These are phyloP conservation scores for Romanogobio albipinnatus DNA, from an alignment of 2,113 vertebrate genomes.

Conservation along the genomic window DNA sequence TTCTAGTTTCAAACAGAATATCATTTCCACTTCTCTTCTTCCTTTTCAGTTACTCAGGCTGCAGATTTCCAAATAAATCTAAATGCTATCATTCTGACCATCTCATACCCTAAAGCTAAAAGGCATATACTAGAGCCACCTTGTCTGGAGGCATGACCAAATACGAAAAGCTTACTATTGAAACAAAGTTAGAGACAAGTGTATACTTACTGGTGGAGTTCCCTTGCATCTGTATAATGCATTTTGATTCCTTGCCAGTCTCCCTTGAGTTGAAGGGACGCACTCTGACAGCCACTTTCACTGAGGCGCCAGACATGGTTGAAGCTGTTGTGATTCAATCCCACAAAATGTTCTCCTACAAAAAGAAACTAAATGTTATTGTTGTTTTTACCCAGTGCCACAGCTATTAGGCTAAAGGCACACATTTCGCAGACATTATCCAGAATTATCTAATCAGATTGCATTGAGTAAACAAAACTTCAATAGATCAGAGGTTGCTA, in stretches of 20 bases:
- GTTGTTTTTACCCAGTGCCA: not conserved
- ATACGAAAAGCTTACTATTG: slow-evolving; percentile 24
- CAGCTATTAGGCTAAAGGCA: not conserved
- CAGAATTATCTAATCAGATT: not conserved
- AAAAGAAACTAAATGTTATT: slow-evolving; percentile 37
- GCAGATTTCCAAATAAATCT: not conserved
- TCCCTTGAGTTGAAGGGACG: slow-evolving; percentile 97
- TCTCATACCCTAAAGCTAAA: slow-evolving; percentile 7
- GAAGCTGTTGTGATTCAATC: slow-evolving; percentile 55
- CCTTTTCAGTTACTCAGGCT: not conserved
- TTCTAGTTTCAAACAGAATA: slow-evolving; percentile 62
- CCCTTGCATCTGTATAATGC: slow-evolving; percentile 99
- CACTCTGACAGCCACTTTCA: slow-evolving; percentile 97
- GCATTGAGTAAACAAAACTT: not conserved
- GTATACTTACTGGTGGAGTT: slow-evolving; percentile 94
- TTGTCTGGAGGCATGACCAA: slow-evolving; percentile 32
- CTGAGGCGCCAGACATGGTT: slow-evolving; percentile 95
- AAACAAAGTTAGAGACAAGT: slow-evolving; percentile 34
- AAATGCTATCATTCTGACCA: not conserved
- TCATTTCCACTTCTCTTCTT: slow-evolving; percentile 45
- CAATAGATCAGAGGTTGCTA: not conserved
- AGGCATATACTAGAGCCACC: slow-evolving; percentile 15
- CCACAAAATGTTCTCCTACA: slow-evolving; percentile 60
- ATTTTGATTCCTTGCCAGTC: slow-evolving; percentile 94
- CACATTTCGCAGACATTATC: not conserved